Percentiles rank a stretch among this genome's conserved stretches.
phyloP scores from a whole-genome alignment of 2,888 invertebrate species.

The Athetis lepigone region DNA sequence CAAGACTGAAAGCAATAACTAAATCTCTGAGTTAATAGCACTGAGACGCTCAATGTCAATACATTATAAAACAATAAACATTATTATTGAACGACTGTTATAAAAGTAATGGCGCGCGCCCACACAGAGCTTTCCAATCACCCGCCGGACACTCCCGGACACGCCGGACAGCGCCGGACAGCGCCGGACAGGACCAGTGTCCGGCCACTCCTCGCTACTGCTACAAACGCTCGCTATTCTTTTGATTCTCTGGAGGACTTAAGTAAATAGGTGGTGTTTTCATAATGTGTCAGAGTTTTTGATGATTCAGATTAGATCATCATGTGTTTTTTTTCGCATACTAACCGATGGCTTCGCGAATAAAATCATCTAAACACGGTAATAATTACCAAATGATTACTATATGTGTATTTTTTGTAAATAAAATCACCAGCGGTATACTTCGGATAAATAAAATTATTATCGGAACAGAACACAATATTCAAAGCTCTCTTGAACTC shows the following conservation, averaged over 20 bases:
- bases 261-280: neutral
- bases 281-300: neutral
- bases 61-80: constrained; percentile 9
- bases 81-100: constrained; percentile 20
- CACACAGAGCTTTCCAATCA: constrained; percentile 32
- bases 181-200: neutral
- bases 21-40: neutral
- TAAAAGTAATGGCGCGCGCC: constrained; percentile 30
- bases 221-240: constrained; percentile 45
- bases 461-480: too few species aligned
- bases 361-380: too few species aligned
- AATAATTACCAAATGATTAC: too few species aligned
- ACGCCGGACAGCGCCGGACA: neutral
- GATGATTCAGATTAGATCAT: neutral
- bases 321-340: neutral
- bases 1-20: neutral
- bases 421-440: too few species aligned
- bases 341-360: too few species aligned
- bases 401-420: too few species aligned
- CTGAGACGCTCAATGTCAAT: neutral
- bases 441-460: too few species aligned
- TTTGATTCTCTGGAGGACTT: constrained; percentile 21
- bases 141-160: neutral
- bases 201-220: constrained; percentile 9
- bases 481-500: too few species aligned